A percentile compares a stretch with the other conserved stretches of the same genome.
phyloP scores from a whole-genome alignment of 23 tunicate species.

The Trididemnum clinides region DNA sequence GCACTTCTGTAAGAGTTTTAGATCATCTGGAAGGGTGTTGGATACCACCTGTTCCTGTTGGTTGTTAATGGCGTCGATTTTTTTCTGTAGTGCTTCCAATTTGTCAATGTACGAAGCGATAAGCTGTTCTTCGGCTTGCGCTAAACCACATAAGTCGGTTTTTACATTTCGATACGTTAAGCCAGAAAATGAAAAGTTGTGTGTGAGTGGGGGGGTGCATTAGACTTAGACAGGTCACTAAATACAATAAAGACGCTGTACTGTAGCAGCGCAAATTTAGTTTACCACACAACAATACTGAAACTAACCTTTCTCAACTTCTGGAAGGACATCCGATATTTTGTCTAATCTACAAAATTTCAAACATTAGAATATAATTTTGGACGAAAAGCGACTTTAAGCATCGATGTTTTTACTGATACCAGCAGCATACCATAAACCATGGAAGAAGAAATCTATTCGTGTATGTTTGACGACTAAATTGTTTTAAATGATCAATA shows the following conservation, averaged over 20 bases:
- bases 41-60: conserved; percentile 39
- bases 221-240: too few species aligned
- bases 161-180: too few species aligned
- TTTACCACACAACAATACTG: too few species aligned
- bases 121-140: conserved; percentile 62
- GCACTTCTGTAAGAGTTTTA: conserved; percentile 8
- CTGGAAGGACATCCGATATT: conserved; percentile 59
- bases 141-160: conserved; percentile 5
- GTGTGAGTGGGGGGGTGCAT: too few species aligned
- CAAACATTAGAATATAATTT: too few species aligned
- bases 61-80: conserved; percentile 40
- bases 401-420: too few species aligned
- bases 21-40: conserved; percentile 24
- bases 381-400: too few species aligned
- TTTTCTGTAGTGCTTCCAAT: conserved; percentile 42
- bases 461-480: too few species aligned
- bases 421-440: too few species aligned
- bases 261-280: background rate
- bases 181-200: too few species aligned
- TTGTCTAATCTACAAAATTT: conserved; percentile 43
- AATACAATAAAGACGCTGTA: background rate
- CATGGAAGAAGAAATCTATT: too few species aligned
- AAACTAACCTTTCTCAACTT: conserved; percentile 82
- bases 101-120: conserved; percentile 34
- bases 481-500: too few species aligned